Percentiles rank a stretch among this genome's conserved stretches.
These are phyloP conservation scores for Tenebrosternarchus preto DNA, from an alignment of 2,113 vertebrate species.

Conservation along the genomic window DNA sequence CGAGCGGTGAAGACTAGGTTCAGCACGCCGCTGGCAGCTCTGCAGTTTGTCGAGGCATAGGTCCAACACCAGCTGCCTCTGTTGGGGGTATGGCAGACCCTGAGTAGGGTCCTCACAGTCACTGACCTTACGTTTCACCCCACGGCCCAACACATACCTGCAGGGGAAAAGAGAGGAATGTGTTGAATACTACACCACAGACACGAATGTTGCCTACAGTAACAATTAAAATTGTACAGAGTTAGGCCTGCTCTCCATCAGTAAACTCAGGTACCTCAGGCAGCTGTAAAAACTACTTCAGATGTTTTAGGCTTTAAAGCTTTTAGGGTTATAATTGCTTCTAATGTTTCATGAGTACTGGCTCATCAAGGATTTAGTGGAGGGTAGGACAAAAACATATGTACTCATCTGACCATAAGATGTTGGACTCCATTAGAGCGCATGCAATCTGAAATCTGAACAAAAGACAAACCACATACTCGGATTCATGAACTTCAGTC, in stretches of 20 bases:
- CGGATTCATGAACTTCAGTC: not conserved
- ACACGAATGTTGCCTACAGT: too few relatives aligned
- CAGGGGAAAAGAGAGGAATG: conserved; percentile 22
- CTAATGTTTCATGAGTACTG: not conserved
- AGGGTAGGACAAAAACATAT: not conserved
- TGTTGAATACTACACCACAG: not conserved
- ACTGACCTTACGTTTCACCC: conserved; percentile 80
- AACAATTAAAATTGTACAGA: too few relatives aligned
- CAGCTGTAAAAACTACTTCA: too few relatives aligned
- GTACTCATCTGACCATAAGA: not conserved
- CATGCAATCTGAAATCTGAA: not conserved
- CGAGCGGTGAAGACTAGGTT: conserved; percentile 79
- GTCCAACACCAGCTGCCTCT: conserved; percentile 81
- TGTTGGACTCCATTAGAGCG: not conserved
- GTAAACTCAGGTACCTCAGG: too few relatives aligned
- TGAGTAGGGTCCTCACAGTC: conserved; percentile 74
- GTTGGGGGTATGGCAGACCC: conserved; percentile 74
- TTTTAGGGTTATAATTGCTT: not conserved
- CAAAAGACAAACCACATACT: not conserved
- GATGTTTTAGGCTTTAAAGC: too few relatives aligned
- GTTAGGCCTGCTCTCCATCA: too few relatives aligned
- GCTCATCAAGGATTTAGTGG: not conserved
- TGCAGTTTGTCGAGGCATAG: conserved; percentile 81
- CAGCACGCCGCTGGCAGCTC: conserved; percentile 74
- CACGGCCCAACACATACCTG: conserved; percentile 80